A percentile compares a stretch with the other conserved stretches of the same genome.
These are phyloP conservation scores for Epirrhoe alternata DNA, from an alignment of 2,888 invertebrate species.

Conservation along the genomic window DNA sequence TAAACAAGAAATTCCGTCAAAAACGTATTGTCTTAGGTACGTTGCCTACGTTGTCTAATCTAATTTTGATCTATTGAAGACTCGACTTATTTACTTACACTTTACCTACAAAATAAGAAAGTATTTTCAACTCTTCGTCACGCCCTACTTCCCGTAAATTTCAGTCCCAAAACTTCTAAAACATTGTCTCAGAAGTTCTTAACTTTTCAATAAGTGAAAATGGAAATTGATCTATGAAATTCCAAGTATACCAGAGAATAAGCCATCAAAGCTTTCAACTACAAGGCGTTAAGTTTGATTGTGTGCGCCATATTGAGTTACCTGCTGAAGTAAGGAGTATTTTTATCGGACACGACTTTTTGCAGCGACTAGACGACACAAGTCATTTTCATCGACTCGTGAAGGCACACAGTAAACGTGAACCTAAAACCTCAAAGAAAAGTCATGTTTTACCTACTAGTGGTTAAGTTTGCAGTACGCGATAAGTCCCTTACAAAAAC, in stretches of 20 bases:
- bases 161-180: slow-evolving; percentile 22
- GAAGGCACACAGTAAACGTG: neutral
- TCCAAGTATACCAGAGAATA: slow-evolving; percentile 37
- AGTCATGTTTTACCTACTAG: too few relatives aligned
- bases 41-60: too few relatives aligned
- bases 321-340: slow-evolving; percentile 15
- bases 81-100: too few relatives aligned
- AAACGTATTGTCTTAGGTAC: too few relatives aligned
- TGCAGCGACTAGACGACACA: neutral
- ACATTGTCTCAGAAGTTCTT: slow-evolving; percentile 19
- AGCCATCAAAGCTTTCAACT: slow-evolving; percentile 48
- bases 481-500: too few relatives aligned
- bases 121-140: neutral
- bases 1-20: too few relatives aligned
- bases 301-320: slow-evolving; percentile 48
- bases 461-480: too few relatives aligned
- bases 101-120: neutral
- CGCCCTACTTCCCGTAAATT: slow-evolving; percentile 6
- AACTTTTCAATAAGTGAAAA: slow-evolving; percentile 41
- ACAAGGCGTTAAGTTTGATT: slow-evolving; percentile 51
- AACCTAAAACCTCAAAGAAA: too few relatives aligned
- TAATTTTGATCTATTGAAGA: too few relatives aligned
- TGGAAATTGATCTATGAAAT: slow-evolving; percentile 36
- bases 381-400: neutral
- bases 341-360: slow-evolving; percentile 21